A percentile compares a stretch with the other conserved stretches of the same genome.
These are phyloP conservation scores for Ophion slaviceki DNA, from an alignment of 2,888 invertebrate genomes.

Conservation along the genomic window DNA sequence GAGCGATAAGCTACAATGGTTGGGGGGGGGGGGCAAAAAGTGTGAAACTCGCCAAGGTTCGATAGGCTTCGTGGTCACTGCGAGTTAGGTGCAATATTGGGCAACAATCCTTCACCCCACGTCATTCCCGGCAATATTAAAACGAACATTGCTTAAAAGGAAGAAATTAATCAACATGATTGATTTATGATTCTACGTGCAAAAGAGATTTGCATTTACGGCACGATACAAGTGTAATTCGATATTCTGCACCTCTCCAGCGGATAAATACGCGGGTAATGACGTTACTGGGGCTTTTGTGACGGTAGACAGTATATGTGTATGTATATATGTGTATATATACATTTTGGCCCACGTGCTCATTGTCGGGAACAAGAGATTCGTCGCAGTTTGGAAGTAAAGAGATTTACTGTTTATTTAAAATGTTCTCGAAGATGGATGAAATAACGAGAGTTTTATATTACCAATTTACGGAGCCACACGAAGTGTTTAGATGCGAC, in stretches of 20 bases:
- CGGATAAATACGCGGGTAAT: background rate
- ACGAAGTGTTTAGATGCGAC: conserved; percentile 2
- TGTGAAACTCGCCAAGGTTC: conserved; percentile 59
- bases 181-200: background rate
- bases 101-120: conserved; percentile 16
- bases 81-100: conserved; percentile 37
- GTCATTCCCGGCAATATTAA: conserved; percentile 9
- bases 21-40: conserved; percentile 25
- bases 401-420: background rate
- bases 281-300: background rate
- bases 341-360: background rate
- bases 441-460: background rate
- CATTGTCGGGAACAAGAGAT: background rate
- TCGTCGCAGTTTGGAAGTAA: background rate
- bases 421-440: background rate
- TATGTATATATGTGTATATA: no score
- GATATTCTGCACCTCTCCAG: background rate
- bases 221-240: background rate
- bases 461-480: conserved; percentile 29
- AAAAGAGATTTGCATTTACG: background rate
- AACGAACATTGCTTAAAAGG: conserved; percentile 3
- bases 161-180: background rate
- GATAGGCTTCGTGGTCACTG: conserved; percentile 4
- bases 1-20: background rate
- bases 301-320: background rate